Evolutionary conservation across 2,113 vertebrate species (phyloP).

Genomic region (Nothocercus julius): DNA sequence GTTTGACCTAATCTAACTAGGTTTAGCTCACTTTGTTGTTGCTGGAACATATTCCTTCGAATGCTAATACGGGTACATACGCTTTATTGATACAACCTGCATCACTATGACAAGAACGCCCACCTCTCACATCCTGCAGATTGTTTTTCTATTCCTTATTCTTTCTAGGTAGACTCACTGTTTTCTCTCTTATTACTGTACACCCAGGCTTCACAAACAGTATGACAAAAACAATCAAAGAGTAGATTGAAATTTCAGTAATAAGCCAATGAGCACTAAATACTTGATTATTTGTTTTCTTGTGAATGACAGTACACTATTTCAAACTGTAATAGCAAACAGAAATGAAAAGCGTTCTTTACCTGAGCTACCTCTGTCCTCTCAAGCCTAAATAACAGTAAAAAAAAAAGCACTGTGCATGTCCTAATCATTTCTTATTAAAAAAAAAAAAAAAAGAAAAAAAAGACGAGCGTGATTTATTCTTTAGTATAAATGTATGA

Average conservation of each 20-base stretch:
- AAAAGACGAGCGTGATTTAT: not conserved
- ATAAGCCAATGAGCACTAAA: not conserved
- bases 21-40: constrained; percentile 54
- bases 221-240: not conserved
- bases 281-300: not conserved
- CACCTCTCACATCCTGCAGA: not conserved
- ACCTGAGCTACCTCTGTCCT: not conserved
- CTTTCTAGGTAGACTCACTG: not conserved
- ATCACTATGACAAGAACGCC: not conserved
- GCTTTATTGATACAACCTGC: not conserved
- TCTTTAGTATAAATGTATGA: not conserved
- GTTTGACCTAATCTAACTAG: constrained; percentile 52
- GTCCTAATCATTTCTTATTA: not conserved
- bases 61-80: not conserved
- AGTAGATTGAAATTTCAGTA: not conserved
- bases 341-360: not conserved
- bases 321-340: not conserved
- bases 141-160: not conserved
- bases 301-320: not conserved
- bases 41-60: constrained; percentile 1
- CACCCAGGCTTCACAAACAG: not conserved
- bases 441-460: not conserved
- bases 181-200: not conserved
- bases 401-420: not conserved
- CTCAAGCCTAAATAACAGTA: not conserved